Conservation (phyloP, 2,797 vertebrate genomes). For the Lycodopsis pacificus region DNA sequence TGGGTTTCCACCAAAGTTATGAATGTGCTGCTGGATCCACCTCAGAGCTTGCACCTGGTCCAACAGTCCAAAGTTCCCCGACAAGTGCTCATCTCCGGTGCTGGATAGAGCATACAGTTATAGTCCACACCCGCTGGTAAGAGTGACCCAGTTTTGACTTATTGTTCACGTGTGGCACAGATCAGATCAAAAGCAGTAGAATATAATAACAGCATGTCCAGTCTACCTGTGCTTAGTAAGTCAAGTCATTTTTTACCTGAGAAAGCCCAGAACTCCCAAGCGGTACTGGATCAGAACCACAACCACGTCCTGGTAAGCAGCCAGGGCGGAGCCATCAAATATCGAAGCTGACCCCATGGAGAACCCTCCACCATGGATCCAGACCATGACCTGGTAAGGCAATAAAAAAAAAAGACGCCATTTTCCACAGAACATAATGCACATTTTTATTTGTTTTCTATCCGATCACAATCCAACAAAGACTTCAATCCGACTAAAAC, state of each 20-base stretch:
- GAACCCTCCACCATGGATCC: slow-evolving; percentile 86
- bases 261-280: slow-evolving; percentile 86
- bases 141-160: background rate
- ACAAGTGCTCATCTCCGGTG: slow-evolving; percentile 74
- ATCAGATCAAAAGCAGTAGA: background rate
- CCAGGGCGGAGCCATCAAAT: slow-evolving; percentile 82
- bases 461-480: background rate
- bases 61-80: slow-evolving; percentile 83
- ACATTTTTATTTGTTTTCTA: background rate
- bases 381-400: slow-evolving; percentile 87
- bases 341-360: slow-evolving; percentile 64
- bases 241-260: slow-evolving; percentile 80
- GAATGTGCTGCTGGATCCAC: slow-evolving; percentile 85
- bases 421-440: background rate
- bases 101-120: slow-evolving; percentile 59
- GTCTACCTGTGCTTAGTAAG: background rate
- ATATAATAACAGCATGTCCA: background rate
- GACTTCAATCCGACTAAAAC: background rate
- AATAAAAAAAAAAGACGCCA: slow-evolving; percentile 14
- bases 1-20: slow-evolving; percentile 84
- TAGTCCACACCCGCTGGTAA: background rate
- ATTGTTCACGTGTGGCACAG: background rate
- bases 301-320: slow-evolving; percentile 85
- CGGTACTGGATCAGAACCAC: slow-evolving; percentile 88
- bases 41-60: slow-evolving; percentile 83